phyloP scores from a whole-genome alignment of 92 coral and sea anemone species.

The Zoanthus solanderi region DNA sequence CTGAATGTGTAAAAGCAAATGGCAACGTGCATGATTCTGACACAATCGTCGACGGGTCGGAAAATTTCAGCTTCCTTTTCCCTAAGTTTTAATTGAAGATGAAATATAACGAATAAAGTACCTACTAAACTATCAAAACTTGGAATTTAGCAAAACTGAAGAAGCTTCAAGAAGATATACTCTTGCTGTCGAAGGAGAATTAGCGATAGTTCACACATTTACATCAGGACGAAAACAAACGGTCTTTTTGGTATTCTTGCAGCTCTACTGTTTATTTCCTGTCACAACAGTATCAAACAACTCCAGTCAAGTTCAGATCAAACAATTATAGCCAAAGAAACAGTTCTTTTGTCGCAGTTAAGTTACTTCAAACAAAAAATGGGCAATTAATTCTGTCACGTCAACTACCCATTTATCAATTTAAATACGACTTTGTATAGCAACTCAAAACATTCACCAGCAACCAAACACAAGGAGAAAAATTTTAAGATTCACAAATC shows the following conservation, averaged over 20 bases:
- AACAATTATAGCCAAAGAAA: conserved; percentile 49
- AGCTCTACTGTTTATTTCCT: conserved; percentile 41
- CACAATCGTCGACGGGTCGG: conserved; percentile 7
- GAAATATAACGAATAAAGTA: too few species aligned
- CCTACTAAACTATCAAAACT: not conserved
- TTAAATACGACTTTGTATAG: conserved; percentile 32
- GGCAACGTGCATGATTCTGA: conserved; percentile 34
- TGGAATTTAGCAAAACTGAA: not conserved
- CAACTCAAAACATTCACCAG: conserved; percentile 21
- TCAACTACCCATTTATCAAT: conserved; percentile 42
- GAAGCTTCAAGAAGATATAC: not conserved
- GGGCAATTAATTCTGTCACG: conserved; percentile 49
- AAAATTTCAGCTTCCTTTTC: conserved; percentile 1
- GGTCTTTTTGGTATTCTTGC: conserved; percentile 20
- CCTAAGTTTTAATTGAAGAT: not conserved
- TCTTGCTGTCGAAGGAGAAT: not conserved
- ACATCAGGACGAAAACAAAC: not conserved
- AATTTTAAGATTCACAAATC: conserved; percentile 38
- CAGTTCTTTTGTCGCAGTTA: conserved; percentile 44
- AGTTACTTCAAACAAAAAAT: conserved; percentile 47
- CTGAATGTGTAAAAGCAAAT: conserved; percentile 36
- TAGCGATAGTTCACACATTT: not conserved
- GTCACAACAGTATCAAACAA: conserved; percentile 52
- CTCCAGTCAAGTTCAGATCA: conserved; percentile 48
- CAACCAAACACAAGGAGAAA: conserved; percentile 40